Base-by-base conservation (phyloP, 2,888 invertebrate species). In the Caenorhabditis afra region DNA sequence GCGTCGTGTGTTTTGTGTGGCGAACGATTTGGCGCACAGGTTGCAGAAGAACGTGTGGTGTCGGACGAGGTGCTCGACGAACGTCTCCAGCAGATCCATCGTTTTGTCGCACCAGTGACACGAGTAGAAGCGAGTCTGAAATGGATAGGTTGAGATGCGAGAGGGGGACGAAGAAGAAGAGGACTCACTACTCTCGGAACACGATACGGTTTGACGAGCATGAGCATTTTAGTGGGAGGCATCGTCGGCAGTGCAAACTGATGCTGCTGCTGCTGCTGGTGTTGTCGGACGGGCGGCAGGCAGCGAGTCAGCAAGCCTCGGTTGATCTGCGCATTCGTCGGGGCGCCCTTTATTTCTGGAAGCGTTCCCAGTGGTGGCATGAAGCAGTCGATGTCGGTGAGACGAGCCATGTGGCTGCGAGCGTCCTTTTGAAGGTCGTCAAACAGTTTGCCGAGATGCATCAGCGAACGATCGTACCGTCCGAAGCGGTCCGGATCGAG, bases 301-400 rank as follows among this genome's bases (percentile, higher is more conserved):
- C 7, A 5, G 29, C 29, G 29, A 3, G 29, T 29, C 29, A 29
- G 29, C 29, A 29, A 5, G 4, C 3, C 3, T 7, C 29, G 29
- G 7, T 29, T 29, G 29, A 29, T 29, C 29, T 29, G 29, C 29
- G 4, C 29, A 7, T 29, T 29, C 29, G 29, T 29, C 29, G 29
- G 4, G 29, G 29, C 29, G 29, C 29, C 4, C 29, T 3, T 7
- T 3, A 7, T 29, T 29, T 29, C 29, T 7, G 29, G 7, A 3
- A 71, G 22, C 3, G 53, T 5, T 44, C 78, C 78, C 7, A 8
- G n/a, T 2, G 57, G 11, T 35, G 78, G 78, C 50, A 78, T 23
- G 16, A n/a, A 61, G n/a, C 71, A 57, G 4, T 73, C 78, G 3
- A 23, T 5, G 47, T 78, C 78, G 3, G 78, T 78, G 39, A 73